Conservation (phyloP, 2,113 vertebrate species). For the Dipodomys ordii region DNA sequence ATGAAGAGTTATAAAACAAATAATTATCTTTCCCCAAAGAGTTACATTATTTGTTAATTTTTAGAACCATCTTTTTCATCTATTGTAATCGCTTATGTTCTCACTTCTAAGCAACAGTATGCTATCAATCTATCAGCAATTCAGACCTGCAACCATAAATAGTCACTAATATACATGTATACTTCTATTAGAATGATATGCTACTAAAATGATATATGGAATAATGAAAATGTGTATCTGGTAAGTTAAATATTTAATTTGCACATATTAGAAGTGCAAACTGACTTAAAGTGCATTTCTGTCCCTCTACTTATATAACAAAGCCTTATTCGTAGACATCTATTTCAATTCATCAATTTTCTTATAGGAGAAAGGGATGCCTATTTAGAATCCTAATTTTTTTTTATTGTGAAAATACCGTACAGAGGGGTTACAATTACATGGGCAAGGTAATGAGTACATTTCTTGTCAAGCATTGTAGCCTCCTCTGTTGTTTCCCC, state of each 20-base stretch:
- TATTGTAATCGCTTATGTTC: background rate
- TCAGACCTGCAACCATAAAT: background rate
- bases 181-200: background rate
- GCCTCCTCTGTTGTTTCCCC: no score
- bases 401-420: no score
- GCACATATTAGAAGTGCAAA: background rate
- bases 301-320: background rate
- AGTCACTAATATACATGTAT: background rate
- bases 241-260: background rate
- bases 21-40: slow-evolving; percentile 10
- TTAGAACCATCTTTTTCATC: background rate
- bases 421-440: no score
- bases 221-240: background rate
- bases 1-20: background rate
- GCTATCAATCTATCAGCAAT: background rate
- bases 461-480: no score
- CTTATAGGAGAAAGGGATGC: background rate
- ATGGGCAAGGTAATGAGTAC: no score
- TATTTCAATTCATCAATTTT: slow-evolving; percentile 37
- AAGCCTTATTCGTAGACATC: background rate
- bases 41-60: background rate
- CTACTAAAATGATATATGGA: background rate
- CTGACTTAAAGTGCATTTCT: background rate
- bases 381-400: slow-evolving; percentile 13
- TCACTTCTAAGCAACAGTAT: background rate